Conservation (phyloP, 2,113 vertebrate species). For the Macheiramphus alcinus region DNA sequence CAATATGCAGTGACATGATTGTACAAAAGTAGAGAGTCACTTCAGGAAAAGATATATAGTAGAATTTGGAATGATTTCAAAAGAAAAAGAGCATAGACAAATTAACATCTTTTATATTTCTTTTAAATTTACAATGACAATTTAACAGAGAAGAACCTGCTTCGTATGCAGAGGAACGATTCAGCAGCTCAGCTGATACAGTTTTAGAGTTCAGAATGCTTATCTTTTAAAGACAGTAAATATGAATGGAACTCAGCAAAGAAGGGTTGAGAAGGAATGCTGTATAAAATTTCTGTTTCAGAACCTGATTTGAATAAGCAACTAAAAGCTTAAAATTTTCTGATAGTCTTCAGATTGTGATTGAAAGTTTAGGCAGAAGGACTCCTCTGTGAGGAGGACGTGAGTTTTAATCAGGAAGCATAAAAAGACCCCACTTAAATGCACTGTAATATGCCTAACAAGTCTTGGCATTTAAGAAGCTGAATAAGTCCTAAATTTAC, state of each 20-base stretch:
- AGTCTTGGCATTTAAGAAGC: neutral
- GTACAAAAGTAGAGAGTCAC: neutral
- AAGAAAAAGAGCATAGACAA: neutral
- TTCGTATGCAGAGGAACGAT: neutral
- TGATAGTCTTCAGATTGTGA: neutral
- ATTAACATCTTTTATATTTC: neutral
- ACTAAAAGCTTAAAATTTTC: neutral
- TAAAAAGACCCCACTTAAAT: neutral
- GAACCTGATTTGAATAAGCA: neutral
- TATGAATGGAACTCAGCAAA: neutral
- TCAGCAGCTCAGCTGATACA: neutral
- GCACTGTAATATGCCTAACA: neutral
- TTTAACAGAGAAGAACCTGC: neutral
- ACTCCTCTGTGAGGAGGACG: neutral
- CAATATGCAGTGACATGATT: neutral
- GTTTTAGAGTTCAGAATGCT: neutral
- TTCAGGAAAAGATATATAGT: neutral
- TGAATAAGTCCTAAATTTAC: neutral
- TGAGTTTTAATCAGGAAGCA: neutral
- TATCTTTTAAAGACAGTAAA: neutral
- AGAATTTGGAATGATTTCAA: neutral
- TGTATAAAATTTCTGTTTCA: neutral
- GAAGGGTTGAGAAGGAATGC: neutral
- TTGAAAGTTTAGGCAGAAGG: neutral
- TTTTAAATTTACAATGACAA: neutral